Evolutionary conservation across 1,140 invertebrate genomes (phyloP), one percentile per base, ranked within the genome.

Genomic region (Diachasma alloeum): DNA sequence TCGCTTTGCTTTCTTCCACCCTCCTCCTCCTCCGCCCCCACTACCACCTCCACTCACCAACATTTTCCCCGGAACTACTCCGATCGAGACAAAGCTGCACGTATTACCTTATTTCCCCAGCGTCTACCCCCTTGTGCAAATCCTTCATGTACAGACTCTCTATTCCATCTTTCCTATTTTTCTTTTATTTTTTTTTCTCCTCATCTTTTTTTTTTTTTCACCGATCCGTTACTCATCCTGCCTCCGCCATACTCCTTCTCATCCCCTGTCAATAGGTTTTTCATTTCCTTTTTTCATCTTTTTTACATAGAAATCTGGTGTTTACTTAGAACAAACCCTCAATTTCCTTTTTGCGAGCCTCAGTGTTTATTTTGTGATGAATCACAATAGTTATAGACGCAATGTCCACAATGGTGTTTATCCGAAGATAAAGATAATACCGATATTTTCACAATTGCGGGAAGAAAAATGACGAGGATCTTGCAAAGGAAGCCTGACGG

Each of bases 81-180:
- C 83, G 83, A 84, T 84, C 82, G 81, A 84, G 82, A 84, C 83
- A 84, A 84, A 84, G 83, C 83, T 81, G 75, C 79, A 78, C 81
- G 82, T 84, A 84, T 84, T 84, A 84, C 81, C 83, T 84, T 84
- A 84, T 84, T 84, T 84, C 83, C 83, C 83, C 77, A 84, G 83
- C 79, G 83, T 81, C 82, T 81, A 82, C 77, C 24, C 74, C 75
- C 83, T 80, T 82, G 81, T 78, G 79, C 80, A 82, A 84, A 83
- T 83, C 83, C 81, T 83, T 80, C 82, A 83, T 84, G 79, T 80
- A 77, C 80, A 81, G 78, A 74, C 66, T 48, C 19, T 63, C 46
- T 56, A 26, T 36, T 22, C 44, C 17, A 68, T 75, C 66, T 68
- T 53, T 69, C 44, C 39, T 68, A 63, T 42, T 68, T 68, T 73